Conservation (phyloP, 2,113 vertebrate genomes). For the Bos indicus region DNA sequence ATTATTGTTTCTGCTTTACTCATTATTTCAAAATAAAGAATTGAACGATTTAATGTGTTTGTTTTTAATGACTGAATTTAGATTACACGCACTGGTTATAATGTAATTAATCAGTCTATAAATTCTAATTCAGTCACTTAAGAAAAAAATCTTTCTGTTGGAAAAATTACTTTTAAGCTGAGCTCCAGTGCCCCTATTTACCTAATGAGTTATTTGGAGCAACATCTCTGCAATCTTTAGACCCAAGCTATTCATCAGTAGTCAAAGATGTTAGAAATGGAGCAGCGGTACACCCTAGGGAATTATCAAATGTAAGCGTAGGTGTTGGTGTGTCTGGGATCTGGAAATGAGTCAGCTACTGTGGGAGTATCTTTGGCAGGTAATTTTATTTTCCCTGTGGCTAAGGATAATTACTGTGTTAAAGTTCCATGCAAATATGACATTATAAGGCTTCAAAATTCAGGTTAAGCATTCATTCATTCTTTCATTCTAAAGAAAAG, state of each 20-base stretch:
- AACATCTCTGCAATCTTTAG: background rate
- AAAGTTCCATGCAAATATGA: background rate
- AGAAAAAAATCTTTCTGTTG: background rate
- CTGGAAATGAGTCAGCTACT: slow-evolving; percentile 31
- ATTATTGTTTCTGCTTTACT: slow-evolving; percentile 3
- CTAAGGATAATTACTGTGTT: slow-evolving; percentile 14
- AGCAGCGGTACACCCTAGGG: background rate
- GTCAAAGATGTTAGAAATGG: background rate
- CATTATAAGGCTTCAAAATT: background rate
- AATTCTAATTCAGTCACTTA: background rate
- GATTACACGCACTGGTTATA: background rate
- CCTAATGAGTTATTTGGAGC: background rate
- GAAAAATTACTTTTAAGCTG: background rate
- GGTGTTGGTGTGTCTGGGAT: background rate
- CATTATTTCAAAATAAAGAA: background rate
- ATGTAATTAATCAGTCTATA: background rate
- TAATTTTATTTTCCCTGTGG: slow-evolving; percentile 37
- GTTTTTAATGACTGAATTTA: background rate
- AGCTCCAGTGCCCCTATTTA: background rate
- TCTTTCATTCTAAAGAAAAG: slow-evolving; percentile 16
- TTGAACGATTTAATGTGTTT: background rate
- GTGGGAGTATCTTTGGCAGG: slow-evolving; percentile 32
- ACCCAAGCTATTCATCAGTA: background rate
- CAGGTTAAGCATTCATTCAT: background rate
- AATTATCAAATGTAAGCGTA: background rate